Evolutionary conservation across 1,140 invertebrate genomes (phyloP), one percentile per base, ranked within the genome.

Genomic region (Rhopalosiphum padi): DNA sequence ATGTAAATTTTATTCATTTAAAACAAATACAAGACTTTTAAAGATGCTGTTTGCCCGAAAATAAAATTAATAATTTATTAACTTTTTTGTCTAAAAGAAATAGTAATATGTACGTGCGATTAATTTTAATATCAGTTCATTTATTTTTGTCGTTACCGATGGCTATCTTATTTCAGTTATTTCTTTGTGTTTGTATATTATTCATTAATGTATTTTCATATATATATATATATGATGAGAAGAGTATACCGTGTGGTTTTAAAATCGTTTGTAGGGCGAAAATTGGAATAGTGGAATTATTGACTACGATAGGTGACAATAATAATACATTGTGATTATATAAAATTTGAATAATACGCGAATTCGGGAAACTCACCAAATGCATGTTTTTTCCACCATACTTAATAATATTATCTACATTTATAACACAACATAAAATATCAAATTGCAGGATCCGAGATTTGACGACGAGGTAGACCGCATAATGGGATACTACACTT

Each of bases 381-480:
- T 68, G 0, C 11, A 18, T n/a, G 1, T 18, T 30, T 60, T 30
- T 30, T 23, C 9, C 4, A 11, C 60, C 30, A 0, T 15, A 68
- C 9, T 3, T 22, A 82, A 82, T 23, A n/a, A n/a, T n/a, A n/a
- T n/a, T n/a, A 22, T 35, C 18, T 37, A 23, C 18, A 82, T 22
- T 82, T 22, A 55, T 55, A 55, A 30, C 3, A 60, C 30, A 25
- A 55, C 53, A 48, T 48, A 87, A 46, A 48, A 87, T 87, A 87
- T 48, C 2, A 8, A 15, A 55, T 94, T 93, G 0, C 94, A 96
- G 95, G 96, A 96, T 94, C 95, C 95, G 7, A 94, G 96, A 21
- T 96, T 96, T 94, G 95, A 96, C 94, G 95, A 96, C 93, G 95
- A 95, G 93, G 95, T 96, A 23, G 95, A 96, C 94, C 94, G 95